A percentile compares a stretch with the other conserved stretches of the same genome.
These are phyloP conservation scores for Ceramica pisi DNA, from an alignment of 2,888 invertebrate species.

Conservation along the genomic window DNA sequence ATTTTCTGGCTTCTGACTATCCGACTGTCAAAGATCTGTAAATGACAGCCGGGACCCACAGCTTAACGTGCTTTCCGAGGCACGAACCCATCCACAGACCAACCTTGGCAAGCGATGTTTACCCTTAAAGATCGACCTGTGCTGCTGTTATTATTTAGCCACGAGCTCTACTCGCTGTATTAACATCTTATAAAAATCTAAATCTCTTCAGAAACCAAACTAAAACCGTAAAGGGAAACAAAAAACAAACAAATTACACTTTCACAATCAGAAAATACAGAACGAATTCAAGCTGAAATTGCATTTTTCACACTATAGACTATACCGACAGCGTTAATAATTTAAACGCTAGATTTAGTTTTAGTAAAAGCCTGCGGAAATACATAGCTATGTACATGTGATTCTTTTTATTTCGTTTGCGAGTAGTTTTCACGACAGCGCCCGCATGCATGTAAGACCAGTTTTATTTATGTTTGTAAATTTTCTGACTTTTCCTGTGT, in stretches of 20 bases:
- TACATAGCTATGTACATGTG: not conserved
- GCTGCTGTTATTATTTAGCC: too few species aligned
- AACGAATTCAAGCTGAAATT: not conserved
- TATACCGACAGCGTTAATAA: conserved; percentile 19
- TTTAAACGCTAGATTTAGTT: conserved; percentile 45
- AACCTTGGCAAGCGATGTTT: too few species aligned
- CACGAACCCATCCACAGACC: too few species aligned
- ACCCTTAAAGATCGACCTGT: too few species aligned
- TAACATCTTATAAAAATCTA: too few species aligned
- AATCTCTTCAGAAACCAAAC: not conserved
- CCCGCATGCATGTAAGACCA: conserved; percentile 43
- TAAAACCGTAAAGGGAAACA: not conserved
- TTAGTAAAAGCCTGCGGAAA: conserved; percentile 27
- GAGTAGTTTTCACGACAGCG: conserved; percentile 29
- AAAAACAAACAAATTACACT: not conserved
- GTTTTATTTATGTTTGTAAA: conserved; percentile 50
- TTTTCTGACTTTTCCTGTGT: conserved; percentile 41
- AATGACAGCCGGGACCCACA: too few species aligned
- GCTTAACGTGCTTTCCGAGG: too few species aligned
- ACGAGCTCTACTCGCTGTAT: too few species aligned
- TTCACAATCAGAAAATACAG: not conserved
- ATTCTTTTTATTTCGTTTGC: conserved; percentile 26
- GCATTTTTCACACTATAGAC: conserved; percentile 1
- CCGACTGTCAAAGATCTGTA: too few species aligned
- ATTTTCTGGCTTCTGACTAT: too few species aligned